These are phyloP conservation scores for Cecropterus lyciades DNA, from an alignment of 1,140 invertebrate species.

Conservation along the genomic window DNA sequence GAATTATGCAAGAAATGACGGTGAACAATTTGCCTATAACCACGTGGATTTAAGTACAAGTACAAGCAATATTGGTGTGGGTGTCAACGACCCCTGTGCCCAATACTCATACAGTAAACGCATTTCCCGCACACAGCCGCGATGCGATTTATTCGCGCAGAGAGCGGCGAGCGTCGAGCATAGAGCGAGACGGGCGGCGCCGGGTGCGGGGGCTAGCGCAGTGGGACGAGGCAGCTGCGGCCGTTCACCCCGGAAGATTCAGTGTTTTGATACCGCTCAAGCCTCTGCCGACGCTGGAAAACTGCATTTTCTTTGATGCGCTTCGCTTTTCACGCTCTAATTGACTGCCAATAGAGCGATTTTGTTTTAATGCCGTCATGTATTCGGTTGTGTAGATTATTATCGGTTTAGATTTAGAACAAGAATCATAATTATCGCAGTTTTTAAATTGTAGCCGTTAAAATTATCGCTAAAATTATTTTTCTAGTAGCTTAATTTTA, in stretches of 20 bases:
- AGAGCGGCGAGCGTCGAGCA: conserved; percentile 39
- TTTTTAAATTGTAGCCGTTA: not conserved
- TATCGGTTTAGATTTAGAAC: conserved; percentile 3
- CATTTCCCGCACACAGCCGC: conserved; percentile 73
- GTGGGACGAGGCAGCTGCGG: conserved; percentile 65
- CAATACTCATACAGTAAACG: conserved; percentile 78
- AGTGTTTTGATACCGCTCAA: conserved; percentile 82
- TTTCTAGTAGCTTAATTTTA: not conserved
- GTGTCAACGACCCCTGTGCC: conserved; percentile 74
- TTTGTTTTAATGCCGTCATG: conserved; percentile 25
- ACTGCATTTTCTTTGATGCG: conserved; percentile 82
- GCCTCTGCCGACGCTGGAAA: conserved; percentile 75
- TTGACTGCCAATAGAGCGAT: conserved; percentile 52
- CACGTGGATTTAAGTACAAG: conserved; percentile 35
- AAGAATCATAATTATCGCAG: not conserved
- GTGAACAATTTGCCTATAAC: not conserved
- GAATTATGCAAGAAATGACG: conserved; percentile 9
- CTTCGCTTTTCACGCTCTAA: conserved; percentile 80
- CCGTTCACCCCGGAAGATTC: conserved; percentile 82
- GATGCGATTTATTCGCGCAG: conserved; percentile 73
- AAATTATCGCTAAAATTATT: not conserved
- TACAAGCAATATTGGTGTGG: conserved; percentile 66
- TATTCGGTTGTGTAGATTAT: conserved; percentile 18
- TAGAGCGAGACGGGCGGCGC: conserved; percentile 61
- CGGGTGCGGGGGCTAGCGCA: conserved; percentile 61